Percentiles rank a stretch among this genome's conserved stretches.
phyloP scores from a whole-genome alignment of 2,888 invertebrate species.

The Hydrotaea cyrtoneurina region DNA sequence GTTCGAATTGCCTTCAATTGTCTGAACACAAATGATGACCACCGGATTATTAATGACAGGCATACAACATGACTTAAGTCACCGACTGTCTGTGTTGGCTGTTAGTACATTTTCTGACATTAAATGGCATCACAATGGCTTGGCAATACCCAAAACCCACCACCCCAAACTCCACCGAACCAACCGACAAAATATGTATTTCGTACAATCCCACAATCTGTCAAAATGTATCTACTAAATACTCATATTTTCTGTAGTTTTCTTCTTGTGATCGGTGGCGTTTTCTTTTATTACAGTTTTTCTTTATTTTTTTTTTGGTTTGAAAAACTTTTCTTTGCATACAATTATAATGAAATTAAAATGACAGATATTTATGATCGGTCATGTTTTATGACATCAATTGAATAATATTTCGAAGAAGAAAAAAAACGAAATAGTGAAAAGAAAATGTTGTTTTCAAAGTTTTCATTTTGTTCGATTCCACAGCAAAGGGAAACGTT shows the following conservation, averaged over 20 bases:
- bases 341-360: constrained; percentile 60
- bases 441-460: too few relatives aligned
- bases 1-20: not conserved
- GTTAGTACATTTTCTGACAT: constrained; percentile 20
- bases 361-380: constrained; percentile 63
- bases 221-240: constrained; percentile 59
- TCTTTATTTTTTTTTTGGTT: not conserved
- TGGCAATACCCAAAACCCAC: too few relatives aligned
- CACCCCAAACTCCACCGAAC: too few relatives aligned
- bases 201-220: constrained; percentile 61
- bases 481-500: too few relatives aligned
- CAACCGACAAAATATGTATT: not conserved
- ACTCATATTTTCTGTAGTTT: constrained; percentile 5
- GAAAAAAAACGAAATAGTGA: not conserved
- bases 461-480: too few relatives aligned
- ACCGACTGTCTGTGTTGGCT: too few relatives aligned
- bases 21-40: constrained; percentile 59
- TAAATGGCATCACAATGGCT: constrained; percentile 32
- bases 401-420: constrained; percentile 48
- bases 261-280: not conserved
- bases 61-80: constrained; percentile 36
- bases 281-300: not conserved
- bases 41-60: constrained; percentile 58
- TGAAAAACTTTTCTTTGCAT: constrained; percentile 47
- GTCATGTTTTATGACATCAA: constrained; percentile 59